Base-by-base conservation (phyloP, 1,140 invertebrate genomes). In the Phocides pigmalion region DNA sequence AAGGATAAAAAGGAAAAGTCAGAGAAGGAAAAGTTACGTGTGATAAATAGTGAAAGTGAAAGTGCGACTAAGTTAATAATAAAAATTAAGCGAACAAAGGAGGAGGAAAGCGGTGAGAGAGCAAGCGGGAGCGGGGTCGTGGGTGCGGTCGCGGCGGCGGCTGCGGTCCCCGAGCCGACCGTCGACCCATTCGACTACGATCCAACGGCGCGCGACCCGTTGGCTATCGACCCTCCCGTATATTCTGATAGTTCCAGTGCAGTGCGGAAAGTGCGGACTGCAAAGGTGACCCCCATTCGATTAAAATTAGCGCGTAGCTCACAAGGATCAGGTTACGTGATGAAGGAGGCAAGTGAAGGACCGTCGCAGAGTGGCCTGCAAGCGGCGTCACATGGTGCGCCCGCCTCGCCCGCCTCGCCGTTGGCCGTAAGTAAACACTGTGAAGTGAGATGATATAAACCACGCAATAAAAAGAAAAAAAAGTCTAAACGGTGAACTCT, bases 381-480 rank as follows among this genome's bases (percentile, higher is more conserved):
- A 22, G 54, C 75, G 4, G 69, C 76, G 17, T 50, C 32, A 78
- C 79, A 90, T 65, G 59, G 64, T 20, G 22, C 69, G 11, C 44
- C 44, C 61, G 50, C 76, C 14, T 68, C 80, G 25, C 63, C 78
- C n/a, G n/a, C n/a, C 76, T 85, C 90, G 70, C 86, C 95, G 70
- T 89, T 94, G 70, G 91, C 94, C 79, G 92, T 95, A 75, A 95
- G 94, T 82, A 95, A 96, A 93, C 95, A 95, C 92, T 96, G 95
- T 93, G 95, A 96, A 93, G 95, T 96, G 94, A 96, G 96, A 94
- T 96, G 95, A 97, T 96, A 95, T 93, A 86, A 80, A 76, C 70
- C 75, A 63, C 74, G 74, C 62, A 58, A 49, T 64, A 73, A 71
- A 53, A 72, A 64, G n/a, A 56, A 56, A 54, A 54, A 51, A 0